Base-by-base conservation (phyloP, 2,888 invertebrate genomes). In the Neuroscelio doddi region DNA sequence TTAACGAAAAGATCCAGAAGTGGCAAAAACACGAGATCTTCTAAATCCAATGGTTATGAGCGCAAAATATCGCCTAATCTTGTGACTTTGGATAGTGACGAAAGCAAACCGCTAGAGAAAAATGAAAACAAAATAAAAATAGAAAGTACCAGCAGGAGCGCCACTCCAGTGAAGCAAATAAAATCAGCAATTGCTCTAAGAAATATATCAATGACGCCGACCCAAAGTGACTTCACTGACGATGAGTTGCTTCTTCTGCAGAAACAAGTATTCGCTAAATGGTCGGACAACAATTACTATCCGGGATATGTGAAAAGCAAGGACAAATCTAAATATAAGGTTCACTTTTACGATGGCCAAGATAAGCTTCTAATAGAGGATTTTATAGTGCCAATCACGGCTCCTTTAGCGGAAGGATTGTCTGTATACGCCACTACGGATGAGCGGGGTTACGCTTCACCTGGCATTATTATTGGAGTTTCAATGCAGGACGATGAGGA, bases 241-340 rank as follows among this genome's bases (percentile, higher is more conserved):
- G n/a, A n/a, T n/a, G n/a, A n/a, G n/a, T n/a, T n/a, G n/a, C n/a
- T n/a, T n/a, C n/a, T n/a, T 2, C 32, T 3, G 9, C 4, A 0
- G 80, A 80, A 15, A 27, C 71, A 78, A 17, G 90, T 90, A 0
- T 85, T 91, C 69, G 91, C 91, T 0, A 89, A 89, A 78, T 91
- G 91, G 91, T 88, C 89, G 0, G 90, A 91, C 75, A 90, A 88
- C 72, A 87, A 89, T 62, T 91, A 90, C 70, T 91, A 91, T 71
- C 89, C 90, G 0, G 91, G 90, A 0, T 87, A 84, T 76, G 88
- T 91, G 0, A 79, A 86, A 7, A 88, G 87, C 68, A 88, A 88
- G 42, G 86, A 87, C 0, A 87, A 89, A 45, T 87, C 87, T 17
- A 90, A 90, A 73, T 90, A 88, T 80, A 83, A 88, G 68, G 89